Evolutionary conservation across 2,113 vertebrate genomes (phyloP), one percentile per base, ranked within the genome.

Genomic region (Silurus meridionalis): DNA sequence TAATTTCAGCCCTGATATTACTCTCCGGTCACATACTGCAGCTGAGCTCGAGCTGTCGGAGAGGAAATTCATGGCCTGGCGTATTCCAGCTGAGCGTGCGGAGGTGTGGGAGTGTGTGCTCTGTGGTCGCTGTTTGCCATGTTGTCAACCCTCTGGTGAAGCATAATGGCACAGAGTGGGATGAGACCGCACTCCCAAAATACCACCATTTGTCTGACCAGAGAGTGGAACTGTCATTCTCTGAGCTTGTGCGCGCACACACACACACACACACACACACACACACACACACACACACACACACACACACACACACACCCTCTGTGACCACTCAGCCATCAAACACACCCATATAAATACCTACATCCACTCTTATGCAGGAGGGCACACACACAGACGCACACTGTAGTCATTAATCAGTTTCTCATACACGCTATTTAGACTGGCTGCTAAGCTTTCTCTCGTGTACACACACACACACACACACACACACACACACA

Each of bases 161-260:
- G 55, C 14, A 63, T 78, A 78, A 86, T 23, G 61, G 53, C 28
- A 53, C 37, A 82, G 57, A 69, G 21, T 66, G 63, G 74, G 87
- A 55, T 55, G 37, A 88, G 84, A 74, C 80, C 57, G 78, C 81
- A 61, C 71, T 88, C 84, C 63, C n/a, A 80, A 88, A 88, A 85
- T 88, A 85, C 53, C 81, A 75, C 25, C 50, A 71, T 72, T 74
- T 86, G 77, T 78, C 48, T 83, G 81, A 55, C 64, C 81, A 69
- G 15, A 55, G 81, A 69, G 81, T 72, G 66, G 80, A 81, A 75
- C 71, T 52, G 37, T 21, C 21, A 21, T 77, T 57, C n/a, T 82
- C 66, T 57, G 55, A 75, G 50, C 19, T 5, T 14, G 25, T 25
- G 37, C n/a, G 48, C 46, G 46, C 64, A 52, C 77, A 13, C 64